These are phyloP conservation scores for Callosobruchus maculatus DNA, from an alignment of 2,888 invertebrate species.

Conservation along the genomic window DNA sequence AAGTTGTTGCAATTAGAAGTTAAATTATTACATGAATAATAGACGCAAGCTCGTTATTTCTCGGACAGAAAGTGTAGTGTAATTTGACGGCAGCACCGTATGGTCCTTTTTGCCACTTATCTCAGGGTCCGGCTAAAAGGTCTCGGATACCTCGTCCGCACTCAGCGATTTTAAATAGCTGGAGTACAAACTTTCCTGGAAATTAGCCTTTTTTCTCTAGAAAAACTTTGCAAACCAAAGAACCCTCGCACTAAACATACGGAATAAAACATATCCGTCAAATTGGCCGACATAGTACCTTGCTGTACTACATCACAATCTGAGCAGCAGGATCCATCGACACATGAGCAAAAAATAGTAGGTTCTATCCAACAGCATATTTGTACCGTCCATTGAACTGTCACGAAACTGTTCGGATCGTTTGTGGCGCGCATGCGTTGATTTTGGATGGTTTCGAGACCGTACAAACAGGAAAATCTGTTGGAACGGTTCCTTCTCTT, in stretches of 20 bases:
- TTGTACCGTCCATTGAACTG: too few relatives aligned
- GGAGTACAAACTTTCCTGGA: background rate
- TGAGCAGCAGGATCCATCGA: too few relatives aligned
- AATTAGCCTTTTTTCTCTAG: background rate
- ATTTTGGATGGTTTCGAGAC: too few relatives aligned
- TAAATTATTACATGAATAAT: constrained; percentile 14
- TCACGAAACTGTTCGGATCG: too few relatives aligned
- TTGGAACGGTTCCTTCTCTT: too few relatives aligned
- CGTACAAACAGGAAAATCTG: too few relatives aligned
- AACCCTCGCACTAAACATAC: background rate
- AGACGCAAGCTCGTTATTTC: constrained; percentile 10
- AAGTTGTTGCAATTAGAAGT: constrained; percentile 17
- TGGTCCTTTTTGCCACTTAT: constrained; percentile 22
- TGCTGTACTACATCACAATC: too few relatives aligned
- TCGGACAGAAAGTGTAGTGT: constrained; percentile 11
- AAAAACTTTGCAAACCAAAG: background rate
- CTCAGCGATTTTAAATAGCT: background rate
- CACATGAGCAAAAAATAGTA: too few relatives aligned
- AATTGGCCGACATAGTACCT: too few relatives aligned
- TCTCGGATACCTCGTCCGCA: background rate
- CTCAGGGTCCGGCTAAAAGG: background rate
- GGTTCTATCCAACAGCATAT: too few relatives aligned
- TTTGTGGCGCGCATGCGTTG: too few relatives aligned
- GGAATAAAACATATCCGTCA: too few relatives aligned
- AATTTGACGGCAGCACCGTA: constrained; percentile 14